phyloP scores from a whole-genome alignment of 2,888 invertebrate genomes.

The Colletes collaris region DNA sequence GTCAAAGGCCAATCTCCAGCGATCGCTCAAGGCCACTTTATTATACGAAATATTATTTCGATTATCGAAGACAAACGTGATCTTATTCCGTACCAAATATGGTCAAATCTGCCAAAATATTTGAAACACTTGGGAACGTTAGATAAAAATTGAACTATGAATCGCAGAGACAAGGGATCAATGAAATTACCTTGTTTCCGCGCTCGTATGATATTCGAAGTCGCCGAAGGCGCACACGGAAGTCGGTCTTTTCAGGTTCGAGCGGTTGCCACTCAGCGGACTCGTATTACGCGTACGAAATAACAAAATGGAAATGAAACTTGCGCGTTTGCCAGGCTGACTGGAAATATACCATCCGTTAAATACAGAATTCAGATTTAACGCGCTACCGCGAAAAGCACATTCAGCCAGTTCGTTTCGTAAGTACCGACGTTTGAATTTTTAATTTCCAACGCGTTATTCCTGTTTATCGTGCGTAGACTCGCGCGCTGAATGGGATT shows the following conservation, averaged over 20 bases:
- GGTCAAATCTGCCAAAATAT: too few relatives aligned
- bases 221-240: not conserved
- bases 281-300: not conserved
- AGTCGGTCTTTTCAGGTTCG: not conserved
- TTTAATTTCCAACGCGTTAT: slow-evolving; percentile 16
- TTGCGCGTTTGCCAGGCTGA: not conserved
- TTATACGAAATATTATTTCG: too few relatives aligned
- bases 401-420: too few relatives aligned
- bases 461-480: slow-evolving; percentile 1
- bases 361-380: slow-evolving; percentile 21
- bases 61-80: too few relatives aligned
- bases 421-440: slow-evolving; percentile 1
- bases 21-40: too few relatives aligned
- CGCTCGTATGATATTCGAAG: not conserved
- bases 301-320: slow-evolving; percentile 30
- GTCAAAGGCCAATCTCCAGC: too few relatives aligned
- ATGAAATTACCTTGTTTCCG: not conserved
- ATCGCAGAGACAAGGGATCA: too few relatives aligned
- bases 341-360: not conserved
- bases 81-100: too few relatives aligned
- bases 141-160: too few relatives aligned
- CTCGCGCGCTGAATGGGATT: not conserved
- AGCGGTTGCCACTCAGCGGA: not conserved
- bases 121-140: too few relatives aligned
- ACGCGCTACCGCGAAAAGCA: not conserved